Conservation (phyloP, 2,797 vertebrate genomes). For the Microctenopoma steveboyesi region DNA sequence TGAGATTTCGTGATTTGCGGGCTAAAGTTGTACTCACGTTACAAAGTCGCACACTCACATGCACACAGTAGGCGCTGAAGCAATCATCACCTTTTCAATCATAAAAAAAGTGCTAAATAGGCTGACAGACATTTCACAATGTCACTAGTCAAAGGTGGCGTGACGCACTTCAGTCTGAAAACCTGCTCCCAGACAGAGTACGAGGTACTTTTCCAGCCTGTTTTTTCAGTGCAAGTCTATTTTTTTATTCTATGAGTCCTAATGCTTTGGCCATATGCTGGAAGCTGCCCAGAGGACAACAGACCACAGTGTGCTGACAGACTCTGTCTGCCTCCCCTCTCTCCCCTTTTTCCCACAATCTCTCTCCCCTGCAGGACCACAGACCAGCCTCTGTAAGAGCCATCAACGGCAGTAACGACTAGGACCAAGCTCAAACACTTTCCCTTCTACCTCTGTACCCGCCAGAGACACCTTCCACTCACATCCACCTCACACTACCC, state of each 20-base stretch:
- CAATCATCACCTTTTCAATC: conserved; percentile 45
- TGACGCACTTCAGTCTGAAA: conserved; percentile 72
- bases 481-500: conserved; percentile 71
- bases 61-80: conserved; percentile 8
- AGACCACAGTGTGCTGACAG: conserved; percentile 79
- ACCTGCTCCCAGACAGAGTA: conserved; percentile 69
- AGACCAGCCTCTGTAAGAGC: conserved; percentile 79
- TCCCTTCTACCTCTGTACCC: conserved; percentile 38
- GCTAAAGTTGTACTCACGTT: conserved; percentile 14
- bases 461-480: conserved; percentile 68
- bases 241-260: conserved; percentile 53
- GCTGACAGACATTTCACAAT: conserved; percentile 60
- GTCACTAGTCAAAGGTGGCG: conserved; percentile 66
- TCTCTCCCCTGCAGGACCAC: conserved; percentile 73
- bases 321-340: conserved; percentile 60
- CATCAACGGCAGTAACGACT: conserved; percentile 69
- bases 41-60: conserved; percentile 14
- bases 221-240: conserved; percentile 55
- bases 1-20: not conserved
- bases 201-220: conserved; percentile 77
- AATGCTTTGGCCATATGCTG: conserved; percentile 81
- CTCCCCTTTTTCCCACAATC: conserved; percentile 50
- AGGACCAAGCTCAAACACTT: conserved; percentile 54
- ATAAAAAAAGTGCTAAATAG: conserved; percentile 50
- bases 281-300: conserved; percentile 75